Evolutionary conservation across 2,888 invertebrate species (phyloP), one percentile per base, ranked within the genome.

Genomic region (Apamea crenata): DNA sequence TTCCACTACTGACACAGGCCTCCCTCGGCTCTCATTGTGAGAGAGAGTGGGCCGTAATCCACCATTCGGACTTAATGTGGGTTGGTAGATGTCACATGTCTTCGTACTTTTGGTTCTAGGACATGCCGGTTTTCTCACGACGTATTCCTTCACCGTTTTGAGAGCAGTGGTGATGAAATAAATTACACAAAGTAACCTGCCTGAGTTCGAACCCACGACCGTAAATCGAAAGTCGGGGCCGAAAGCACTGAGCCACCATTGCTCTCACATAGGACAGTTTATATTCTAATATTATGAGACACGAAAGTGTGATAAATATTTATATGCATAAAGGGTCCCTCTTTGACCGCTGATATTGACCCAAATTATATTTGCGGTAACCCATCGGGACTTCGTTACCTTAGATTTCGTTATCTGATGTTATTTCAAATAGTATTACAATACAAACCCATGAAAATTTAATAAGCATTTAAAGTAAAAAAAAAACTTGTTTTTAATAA

Each of bases 291-390:
- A 40, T 67, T 56, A 74, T 47, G n/a, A 72, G 32, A 69, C 29
- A 82, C 56, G 73, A 77, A 85, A 53, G 29, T 68, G 53, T 76
- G 78, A 80, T 78, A 82, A 81, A 81, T 74, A 87, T 83, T 82
- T 86, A 86, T 77, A 72, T 63, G 67, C 63, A 53, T 79, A 66
- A 67, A 76, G 32, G 73, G 59, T 72, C 72, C 71, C 63, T 75
- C 76, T 87, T 75, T 75, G 84, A 83, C 84, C 72, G 61, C 36
- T 74, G 71, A 6, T 82, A 82, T 82, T 82, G 83, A 86, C 84
- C 87, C 83, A 78, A 86, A 86, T 86, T 82, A 78, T 72, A 83
- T 86, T 82, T 67, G 53, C 61, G 50, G 36, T 85, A 16, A 73
- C 66, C 86, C 70, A 50, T 32, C 6, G 82, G 66, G 78, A 72